Evolutionary conservation across 1,140 invertebrate species (phyloP), one percentile per base, ranked within the genome.

Genomic region (Penaeus vannamei): DNA sequence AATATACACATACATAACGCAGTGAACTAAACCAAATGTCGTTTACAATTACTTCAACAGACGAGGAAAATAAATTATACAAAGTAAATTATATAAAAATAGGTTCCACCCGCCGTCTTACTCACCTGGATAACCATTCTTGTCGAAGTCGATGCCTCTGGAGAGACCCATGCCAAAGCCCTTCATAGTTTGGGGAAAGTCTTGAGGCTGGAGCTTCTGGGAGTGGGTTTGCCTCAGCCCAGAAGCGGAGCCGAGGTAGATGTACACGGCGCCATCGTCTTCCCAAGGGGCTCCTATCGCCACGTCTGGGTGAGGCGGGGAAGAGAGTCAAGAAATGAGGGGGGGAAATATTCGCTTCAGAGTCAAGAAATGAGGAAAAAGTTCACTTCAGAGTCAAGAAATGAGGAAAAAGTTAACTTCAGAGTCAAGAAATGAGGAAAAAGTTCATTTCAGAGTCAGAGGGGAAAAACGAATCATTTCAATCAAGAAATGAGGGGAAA

Each of bases 241-340:
- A 76, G 42, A 77, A 20, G n/a, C 89, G 26, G 93, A 92, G 19
- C 94, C 94, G 91, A 93, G 93, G 92, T 94, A 95, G 79, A 95
- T 94, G 91, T 95, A 95, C 0, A 95, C 93, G 14, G 93, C 93
- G 23, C 94, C 94, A 53, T 93, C 93, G 85, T 92, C 91, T 86
- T 94, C 94, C 92, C 94, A 95, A 0, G 94, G 95, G 22, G 94
- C 94, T 23, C 94, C 94, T 80, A 95, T 92, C 17, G 92, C 93
- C 53, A 94, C 91, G 91, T 94, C 94, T 94, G 76, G 59, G 76
- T 22, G 76, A 85, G 72, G 22, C 76, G 79, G 29, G 81, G 82
- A 87, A 86, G 26, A 60, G 53, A 86, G 72, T 29, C 72, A 42
- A 42, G 36, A 42, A 7, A 42, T 0, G 3, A 42, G 36, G 36